These are phyloP conservation scores for Sebastes flavidus DNA, from an alignment of 2,797 vertebrate species.

Conservation along the genomic window DNA sequence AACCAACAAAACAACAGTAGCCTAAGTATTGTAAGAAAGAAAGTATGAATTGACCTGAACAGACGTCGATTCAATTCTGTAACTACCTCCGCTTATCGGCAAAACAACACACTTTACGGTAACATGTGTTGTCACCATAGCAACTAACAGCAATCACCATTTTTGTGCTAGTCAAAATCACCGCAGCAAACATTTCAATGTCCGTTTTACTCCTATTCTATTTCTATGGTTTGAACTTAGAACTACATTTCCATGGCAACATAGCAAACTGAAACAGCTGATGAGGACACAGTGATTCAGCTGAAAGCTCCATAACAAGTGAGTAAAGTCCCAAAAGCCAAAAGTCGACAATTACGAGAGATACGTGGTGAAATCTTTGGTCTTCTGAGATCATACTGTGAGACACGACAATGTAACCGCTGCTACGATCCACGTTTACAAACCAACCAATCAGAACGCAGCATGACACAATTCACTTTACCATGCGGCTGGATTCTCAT, in stretches of 20 bases:
- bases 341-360: background rate
- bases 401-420: background rate
- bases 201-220: too few species aligned
- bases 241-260: background rate
- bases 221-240: background rate
- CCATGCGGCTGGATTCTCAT: too few species aligned
- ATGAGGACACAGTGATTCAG: background rate
- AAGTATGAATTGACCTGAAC: too few species aligned
- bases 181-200: too few species aligned
- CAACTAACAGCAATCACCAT: too few species aligned
- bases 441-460: background rate
- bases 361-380: background rate
- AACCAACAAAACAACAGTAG: too few species aligned
- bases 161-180: too few species aligned
- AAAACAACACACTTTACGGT: too few species aligned
- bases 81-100: too few species aligned
- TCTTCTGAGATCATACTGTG: background rate
- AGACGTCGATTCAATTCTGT: too few species aligned
- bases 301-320: background rate
- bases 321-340: background rate
- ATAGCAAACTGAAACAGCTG: background rate
- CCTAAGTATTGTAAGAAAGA: too few species aligned
- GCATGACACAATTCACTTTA: background rate
- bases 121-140: too few species aligned
- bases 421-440: background rate